Percentiles rank a stretch among this genome's conserved stretches.
phyloP scores from a whole-genome alignment of 2,888 invertebrate species.

The Hetaerina titia region DNA sequence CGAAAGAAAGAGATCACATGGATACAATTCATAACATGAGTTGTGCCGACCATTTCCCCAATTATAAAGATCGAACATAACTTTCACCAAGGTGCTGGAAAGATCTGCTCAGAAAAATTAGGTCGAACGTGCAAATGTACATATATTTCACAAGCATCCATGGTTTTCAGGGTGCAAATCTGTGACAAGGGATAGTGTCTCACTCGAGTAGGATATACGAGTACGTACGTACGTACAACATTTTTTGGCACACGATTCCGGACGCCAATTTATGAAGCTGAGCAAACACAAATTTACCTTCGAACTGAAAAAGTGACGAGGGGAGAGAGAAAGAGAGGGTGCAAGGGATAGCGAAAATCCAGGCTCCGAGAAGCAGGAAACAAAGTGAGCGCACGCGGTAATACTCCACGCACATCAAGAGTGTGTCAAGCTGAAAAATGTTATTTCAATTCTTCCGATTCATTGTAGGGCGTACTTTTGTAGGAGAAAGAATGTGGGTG shows the following conservation, averaged over 20 bases:
- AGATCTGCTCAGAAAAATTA: background rate
- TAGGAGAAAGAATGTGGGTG: background rate
- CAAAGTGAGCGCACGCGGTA: background rate
- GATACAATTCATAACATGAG: background rate
- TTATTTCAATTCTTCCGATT: background rate
- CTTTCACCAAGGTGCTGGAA: background rate
- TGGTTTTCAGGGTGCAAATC: background rate
- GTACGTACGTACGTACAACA: background rate
- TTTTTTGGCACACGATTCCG: background rate
- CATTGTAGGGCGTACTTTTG: background rate
- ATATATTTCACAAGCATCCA: background rate
- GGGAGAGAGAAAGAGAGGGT: background rate
- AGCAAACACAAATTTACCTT: background rate
- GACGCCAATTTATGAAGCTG: background rate
- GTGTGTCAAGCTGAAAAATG: constrained; percentile 16
- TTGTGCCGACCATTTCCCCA: background rate
- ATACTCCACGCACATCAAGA: background rate
- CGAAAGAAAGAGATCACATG: background rate
- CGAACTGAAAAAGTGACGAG: background rate
- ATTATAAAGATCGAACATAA: background rate
- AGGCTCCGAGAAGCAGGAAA: background rate
- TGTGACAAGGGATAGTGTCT: background rate
- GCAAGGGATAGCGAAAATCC: too few relatives aligned
- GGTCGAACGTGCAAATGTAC: background rate
- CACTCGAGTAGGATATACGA: background rate